Evolutionary conservation across 2,797 vertebrate species (phyloP).

Genomic region (Poeciliopsis gracilis): DNA sequence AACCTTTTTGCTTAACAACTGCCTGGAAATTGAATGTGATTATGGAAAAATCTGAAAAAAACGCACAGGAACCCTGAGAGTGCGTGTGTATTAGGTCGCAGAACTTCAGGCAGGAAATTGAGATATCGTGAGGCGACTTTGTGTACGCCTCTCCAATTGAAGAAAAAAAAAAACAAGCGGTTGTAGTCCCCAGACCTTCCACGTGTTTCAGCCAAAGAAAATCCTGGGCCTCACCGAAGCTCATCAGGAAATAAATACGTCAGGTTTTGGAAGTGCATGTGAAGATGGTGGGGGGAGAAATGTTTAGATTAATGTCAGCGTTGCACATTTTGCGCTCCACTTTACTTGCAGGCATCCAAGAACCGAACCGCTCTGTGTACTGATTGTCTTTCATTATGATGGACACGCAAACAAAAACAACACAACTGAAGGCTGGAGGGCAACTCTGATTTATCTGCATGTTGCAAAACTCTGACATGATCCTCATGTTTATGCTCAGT

Average conservation of each 20-base stretch:
- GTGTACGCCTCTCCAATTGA: constrained; percentile 15
- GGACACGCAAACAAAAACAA: constrained; percentile 35
- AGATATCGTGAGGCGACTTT: constrained; percentile 12
- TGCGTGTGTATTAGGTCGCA: not conserved
- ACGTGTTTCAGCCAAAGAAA: constrained; percentile 1
- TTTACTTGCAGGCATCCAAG: constrained; percentile 33
- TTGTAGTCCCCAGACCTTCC: constrained; percentile 8
- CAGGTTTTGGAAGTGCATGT: constrained; percentile 4
- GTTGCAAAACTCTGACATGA: constrained; percentile 48
- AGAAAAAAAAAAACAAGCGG: constrained; percentile 16
- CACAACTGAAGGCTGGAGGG: constrained; percentile 19
- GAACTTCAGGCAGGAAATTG: constrained; percentile 5
- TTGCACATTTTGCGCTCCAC: constrained; percentile 11
- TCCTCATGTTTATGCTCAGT: constrained; percentile 58
- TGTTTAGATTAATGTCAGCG: constrained; percentile 19
- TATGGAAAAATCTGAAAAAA: not conserved
- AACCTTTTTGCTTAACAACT: not conserved
- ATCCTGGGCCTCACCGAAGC: not conserved
- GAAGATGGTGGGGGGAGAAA: not conserved
- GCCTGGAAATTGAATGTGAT: not conserved
- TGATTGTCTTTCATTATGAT: constrained; percentile 27
- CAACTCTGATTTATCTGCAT: constrained; percentile 43
- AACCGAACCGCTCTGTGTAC: constrained; percentile 20
- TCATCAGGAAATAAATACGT: constrained; percentile 1
- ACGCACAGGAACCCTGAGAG: not conserved